phyloP scores from a whole-genome alignment of 2,888 invertebrate genomes.

The Catocala nupta region DNA sequence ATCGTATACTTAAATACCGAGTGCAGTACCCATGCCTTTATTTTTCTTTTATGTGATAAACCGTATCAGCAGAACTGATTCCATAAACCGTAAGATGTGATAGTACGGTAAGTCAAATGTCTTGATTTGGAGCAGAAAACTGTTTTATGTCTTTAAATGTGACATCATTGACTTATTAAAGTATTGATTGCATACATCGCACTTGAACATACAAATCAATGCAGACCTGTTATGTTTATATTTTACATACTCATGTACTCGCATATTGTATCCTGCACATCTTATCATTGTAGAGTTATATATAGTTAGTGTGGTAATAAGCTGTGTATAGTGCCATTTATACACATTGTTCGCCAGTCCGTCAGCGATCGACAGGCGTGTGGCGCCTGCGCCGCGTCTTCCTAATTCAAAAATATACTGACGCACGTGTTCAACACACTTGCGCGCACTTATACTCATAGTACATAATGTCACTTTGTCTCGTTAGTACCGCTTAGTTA shows the following conservation, averaged over 20 bases:
- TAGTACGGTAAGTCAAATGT: too few species aligned
- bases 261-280: too few species aligned
- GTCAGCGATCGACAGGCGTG: constrained; percentile 53
- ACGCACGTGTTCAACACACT: constrained; percentile 50
- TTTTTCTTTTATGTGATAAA: too few species aligned
- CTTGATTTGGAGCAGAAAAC: too few species aligned
- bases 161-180: constrained; percentile 2
- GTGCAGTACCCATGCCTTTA: too few species aligned
- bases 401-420: constrained; percentile 63
- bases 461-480: constrained; percentile 47
- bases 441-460: constrained; percentile 37
- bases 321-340: constrained; percentile 37
- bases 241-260: too few species aligned
- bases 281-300: neutral
- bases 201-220: too few species aligned
- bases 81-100: too few species aligned
- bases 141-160: too few species aligned
- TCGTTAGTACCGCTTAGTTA: constrained; percentile 32
- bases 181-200: neutral
- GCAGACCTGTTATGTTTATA: too few species aligned
- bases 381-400: constrained; percentile 52
- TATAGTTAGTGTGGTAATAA: constrained; percentile 1
- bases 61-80: too few species aligned
- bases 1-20: too few species aligned
- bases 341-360: constrained; percentile 44